A percentile compares a stretch with the other conserved stretches of the same genome.
phyloP scores from a whole-genome alignment of 1,140 invertebrate genomes.

The Cyclina sinensis region DNA sequence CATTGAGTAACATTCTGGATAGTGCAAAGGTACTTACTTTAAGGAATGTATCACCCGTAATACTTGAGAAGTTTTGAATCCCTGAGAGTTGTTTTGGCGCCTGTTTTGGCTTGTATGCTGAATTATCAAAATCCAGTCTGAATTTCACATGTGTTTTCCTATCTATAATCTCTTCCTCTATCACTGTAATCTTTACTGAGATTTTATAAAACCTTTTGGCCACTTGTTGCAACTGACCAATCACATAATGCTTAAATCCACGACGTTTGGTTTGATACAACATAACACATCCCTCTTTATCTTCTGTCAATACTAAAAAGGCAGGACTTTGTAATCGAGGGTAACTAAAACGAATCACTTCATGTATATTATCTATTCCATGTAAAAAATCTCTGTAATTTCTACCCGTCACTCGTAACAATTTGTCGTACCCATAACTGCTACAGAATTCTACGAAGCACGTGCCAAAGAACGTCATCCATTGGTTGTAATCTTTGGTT shows the following conservation, averaged over 20 bases:
- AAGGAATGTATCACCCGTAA: conserved; percentile 77
- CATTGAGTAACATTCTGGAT: too few species aligned
- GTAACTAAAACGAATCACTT: conserved; percentile 96
- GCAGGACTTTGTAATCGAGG: conserved; percentile 96
- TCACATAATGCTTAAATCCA: conserved; percentile 94
- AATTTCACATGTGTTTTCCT: conserved; percentile 93
- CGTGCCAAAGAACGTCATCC: conserved; percentile 94
- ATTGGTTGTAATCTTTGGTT: conserved; percentile 89
- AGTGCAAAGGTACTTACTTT: conserved; percentile 83
- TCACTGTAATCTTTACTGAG: conserved; percentile 89
- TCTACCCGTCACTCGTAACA: conserved; percentile 92
- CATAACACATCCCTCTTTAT: conserved; percentile 91
- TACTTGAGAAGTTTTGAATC: conserved; percentile 45
- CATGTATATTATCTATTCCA: conserved; percentile 96
- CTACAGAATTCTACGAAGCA: conserved; percentile 96
- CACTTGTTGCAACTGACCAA: conserved; percentile 94
- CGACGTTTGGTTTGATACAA: conserved; percentile 90
- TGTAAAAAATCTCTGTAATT: conserved; percentile 96
- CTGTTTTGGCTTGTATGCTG: conserved; percentile 87
- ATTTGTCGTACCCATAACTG: conserved; percentile 94
- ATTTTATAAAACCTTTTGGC: conserved; percentile 93
- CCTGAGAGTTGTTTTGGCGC: conserved; percentile 26
- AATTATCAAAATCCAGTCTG: conserved; percentile 97
- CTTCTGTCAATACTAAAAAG: conserved; percentile 94
- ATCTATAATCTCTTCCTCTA: conserved; percentile 88